Conservation (phyloP, 1,140 invertebrate genomes). For the Drosophila subobscura region DNA sequence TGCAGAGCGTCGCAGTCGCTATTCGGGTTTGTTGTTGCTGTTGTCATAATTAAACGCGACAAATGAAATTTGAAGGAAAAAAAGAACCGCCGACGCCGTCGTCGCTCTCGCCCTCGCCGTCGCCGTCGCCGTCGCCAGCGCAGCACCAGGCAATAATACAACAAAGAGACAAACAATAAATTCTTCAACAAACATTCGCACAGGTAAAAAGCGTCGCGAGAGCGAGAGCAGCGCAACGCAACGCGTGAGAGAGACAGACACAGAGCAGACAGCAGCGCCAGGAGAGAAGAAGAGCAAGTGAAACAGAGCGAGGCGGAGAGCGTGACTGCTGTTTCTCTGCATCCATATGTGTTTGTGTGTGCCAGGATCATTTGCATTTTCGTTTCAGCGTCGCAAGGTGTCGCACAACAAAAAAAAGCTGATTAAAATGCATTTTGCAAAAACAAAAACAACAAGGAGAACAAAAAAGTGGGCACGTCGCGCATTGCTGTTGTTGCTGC, state of each 20-base stretch:
- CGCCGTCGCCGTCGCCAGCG: constrained; percentile 39
- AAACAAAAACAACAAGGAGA: constrained; percentile 32
- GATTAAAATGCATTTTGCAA: constrained; percentile 23
- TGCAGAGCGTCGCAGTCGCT: constrained; percentile 23
- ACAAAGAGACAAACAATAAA: constrained; percentile 79
- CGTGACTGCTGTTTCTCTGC: constrained; percentile 27
- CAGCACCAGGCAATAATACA: constrained; percentile 67
- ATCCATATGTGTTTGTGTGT: constrained; percentile 25
- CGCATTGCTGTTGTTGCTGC: constrained; percentile 54
- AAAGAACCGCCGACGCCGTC: constrained; percentile 34
- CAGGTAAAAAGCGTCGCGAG: constrained; percentile 70
- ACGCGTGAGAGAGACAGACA: constrained; percentile 8
- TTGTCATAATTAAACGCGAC: constrained; percentile 81
- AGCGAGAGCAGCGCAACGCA: constrained; percentile 36
- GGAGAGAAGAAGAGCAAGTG: constrained; percentile 3
- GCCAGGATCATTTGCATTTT: constrained; percentile 79
- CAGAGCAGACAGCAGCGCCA: constrained; percentile 20
- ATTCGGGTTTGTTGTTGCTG: constrained; percentile 32
- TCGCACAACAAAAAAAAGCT: constrained; percentile 38
- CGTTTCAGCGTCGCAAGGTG: constrained; percentile 64
- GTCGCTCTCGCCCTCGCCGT: constrained; percentile 32
- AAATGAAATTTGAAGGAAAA: constrained; percentile 78
- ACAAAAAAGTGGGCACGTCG: constrained; percentile 77
- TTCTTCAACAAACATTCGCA: constrained; percentile 81
- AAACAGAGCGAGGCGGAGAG: constrained; percentile 19